These are phyloP conservation scores for Melanitta fusca DNA, from an alignment of 2,797 vertebrate species.

Conservation along the genomic window DNA sequence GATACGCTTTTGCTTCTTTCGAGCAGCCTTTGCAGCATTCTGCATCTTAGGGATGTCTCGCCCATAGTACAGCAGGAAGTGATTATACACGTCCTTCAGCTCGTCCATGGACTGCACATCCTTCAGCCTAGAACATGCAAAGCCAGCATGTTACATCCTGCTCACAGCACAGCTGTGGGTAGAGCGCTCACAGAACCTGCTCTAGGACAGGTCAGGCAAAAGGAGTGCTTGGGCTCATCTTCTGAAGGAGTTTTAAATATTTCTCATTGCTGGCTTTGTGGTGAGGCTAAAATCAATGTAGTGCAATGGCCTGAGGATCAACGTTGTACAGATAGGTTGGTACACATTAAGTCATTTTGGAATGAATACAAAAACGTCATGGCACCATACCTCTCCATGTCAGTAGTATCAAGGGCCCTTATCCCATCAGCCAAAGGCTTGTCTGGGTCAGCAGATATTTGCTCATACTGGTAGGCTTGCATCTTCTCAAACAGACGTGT, in stretches of 20 bases:
- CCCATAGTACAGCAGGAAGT: constrained; percentile 98
- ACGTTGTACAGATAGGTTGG: background rate
- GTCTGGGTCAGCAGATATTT: constrained; percentile 98
- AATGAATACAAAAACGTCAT: background rate
- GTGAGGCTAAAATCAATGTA: background rate
- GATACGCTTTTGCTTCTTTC: constrained; percentile 92
- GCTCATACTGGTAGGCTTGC: constrained; percentile 98
- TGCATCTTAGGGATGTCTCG: constrained; percentile 99
- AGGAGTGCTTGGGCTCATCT: background rate
- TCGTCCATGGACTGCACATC: constrained; percentile 98
- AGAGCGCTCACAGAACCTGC: background rate
- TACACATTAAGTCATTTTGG: fast-evolving
- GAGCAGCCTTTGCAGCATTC: constrained; percentile 90
- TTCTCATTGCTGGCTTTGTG: background rate
- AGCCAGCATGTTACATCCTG: background rate
- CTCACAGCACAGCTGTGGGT: background rate
- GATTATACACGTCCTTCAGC: constrained; percentile 96
- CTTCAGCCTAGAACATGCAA: constrained; percentile 85
- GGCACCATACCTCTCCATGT: constrained; percentile 90
- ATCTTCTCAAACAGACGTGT: constrained; percentile 97
- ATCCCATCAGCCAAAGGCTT: constrained; percentile 97
- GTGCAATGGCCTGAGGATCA: background rate
- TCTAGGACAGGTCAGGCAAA: background rate
- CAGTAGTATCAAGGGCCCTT: constrained; percentile 93
- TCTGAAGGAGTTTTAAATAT: background rate